These are phyloP conservation scores for Nothobranchius furzeri DNA, from an alignment of 2,113 vertebrate genomes.

Conservation along the genomic window DNA sequence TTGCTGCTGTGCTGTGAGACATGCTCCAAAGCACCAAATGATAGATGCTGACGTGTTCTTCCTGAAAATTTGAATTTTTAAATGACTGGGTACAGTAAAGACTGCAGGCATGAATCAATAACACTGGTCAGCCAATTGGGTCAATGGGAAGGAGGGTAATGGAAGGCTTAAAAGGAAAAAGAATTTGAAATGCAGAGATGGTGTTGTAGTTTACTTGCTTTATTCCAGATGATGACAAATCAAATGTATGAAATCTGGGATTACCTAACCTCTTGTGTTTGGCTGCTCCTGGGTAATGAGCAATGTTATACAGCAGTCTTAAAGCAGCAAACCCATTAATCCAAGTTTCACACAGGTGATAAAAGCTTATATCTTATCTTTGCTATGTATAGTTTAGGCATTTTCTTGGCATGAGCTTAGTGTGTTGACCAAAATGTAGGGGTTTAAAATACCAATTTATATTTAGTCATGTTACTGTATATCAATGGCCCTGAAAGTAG, in stretches of 20 bases:
- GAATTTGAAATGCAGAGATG: constrained; percentile 19
- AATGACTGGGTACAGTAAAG: constrained; percentile 61
- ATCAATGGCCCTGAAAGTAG: too few species aligned
- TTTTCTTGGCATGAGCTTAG: too few species aligned
- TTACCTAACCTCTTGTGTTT: constrained; percentile 17
- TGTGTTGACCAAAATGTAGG: too few species aligned
- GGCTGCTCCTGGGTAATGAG: background rate
- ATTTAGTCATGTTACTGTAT: too few species aligned
- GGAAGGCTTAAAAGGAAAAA: constrained; percentile 23
- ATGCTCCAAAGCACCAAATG: constrained; percentile 14
- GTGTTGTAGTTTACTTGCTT: background rate
- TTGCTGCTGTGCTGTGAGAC: constrained; percentile 7
- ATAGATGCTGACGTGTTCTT: constrained; percentile 29
- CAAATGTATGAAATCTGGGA: constrained; percentile 4
- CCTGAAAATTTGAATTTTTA: constrained; percentile 64
- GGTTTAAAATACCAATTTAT: too few species aligned
- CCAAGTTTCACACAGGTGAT: too few species aligned
- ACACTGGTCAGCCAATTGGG: constrained; percentile 56
- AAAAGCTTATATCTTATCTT: too few species aligned
- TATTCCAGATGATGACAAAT: constrained; percentile 12
- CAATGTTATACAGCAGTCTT: background rate
- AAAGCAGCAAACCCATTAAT: too few species aligned
- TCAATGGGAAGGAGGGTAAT: constrained; percentile 45
- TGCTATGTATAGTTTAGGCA: too few species aligned
- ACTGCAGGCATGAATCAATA: constrained; percentile 66